phyloP scores from a whole-genome alignment of 2,888 invertebrate genomes.

The Megastigmus dorsalis region DNA sequence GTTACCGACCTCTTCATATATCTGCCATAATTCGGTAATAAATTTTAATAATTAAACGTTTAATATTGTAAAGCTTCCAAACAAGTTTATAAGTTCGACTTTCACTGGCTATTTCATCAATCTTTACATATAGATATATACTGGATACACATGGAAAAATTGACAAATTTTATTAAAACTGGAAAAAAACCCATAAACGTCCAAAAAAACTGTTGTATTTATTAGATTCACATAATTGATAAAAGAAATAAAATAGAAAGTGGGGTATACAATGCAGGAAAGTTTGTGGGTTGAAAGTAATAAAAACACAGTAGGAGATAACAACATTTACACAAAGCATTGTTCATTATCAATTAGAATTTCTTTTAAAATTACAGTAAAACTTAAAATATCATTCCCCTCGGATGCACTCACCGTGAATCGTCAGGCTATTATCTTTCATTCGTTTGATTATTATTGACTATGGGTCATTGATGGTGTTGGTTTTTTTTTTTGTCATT shows the following conservation, averaged over 20 bases:
- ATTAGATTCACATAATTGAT: not conserved
- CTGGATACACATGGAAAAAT: not conserved
- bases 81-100: too few relatives aligned
- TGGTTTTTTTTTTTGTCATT: not conserved
- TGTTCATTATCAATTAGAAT: conserved; percentile 59
- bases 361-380: conserved; percentile 63
- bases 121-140: too few relatives aligned
- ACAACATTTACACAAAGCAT: conserved; percentile 56
- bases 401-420: conserved; percentile 48
- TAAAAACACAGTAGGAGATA: conserved; percentile 54
- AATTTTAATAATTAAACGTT: too few relatives aligned
- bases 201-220: conserved; percentile 42
- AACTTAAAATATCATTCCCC: conserved; percentile 59
- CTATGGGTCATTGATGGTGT: not conserved
- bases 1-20: too few relatives aligned
- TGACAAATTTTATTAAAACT: not conserved
- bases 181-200: conserved; percentile 16
- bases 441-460: conserved; percentile 16
- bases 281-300: conserved; percentile 22
- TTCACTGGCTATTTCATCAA: too few relatives aligned
- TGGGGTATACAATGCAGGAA: conserved; percentile 29
- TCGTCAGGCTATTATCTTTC: conserved; percentile 19
- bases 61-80: too few relatives aligned
- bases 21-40: too few relatives aligned
- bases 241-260: conserved; percentile 1